These are phyloP conservation scores for Dallia pectoralis DNA, from an alignment of 2,797 vertebrate genomes.

Conservation along the genomic window DNA sequence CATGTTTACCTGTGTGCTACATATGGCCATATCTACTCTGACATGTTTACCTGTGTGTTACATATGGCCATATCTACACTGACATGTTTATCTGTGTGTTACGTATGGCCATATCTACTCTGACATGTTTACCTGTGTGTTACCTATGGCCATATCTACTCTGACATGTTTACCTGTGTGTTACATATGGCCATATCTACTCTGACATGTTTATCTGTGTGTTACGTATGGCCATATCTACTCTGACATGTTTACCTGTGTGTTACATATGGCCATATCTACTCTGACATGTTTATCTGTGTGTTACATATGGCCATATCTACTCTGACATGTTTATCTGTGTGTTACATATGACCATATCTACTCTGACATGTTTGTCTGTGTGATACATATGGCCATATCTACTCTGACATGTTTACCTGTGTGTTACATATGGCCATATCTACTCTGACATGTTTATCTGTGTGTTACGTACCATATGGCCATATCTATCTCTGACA, in stretches of 20 bases:
- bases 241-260: constrained; percentile 44
- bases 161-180: constrained; percentile 44
- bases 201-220: constrained; percentile 53
- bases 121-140: constrained; percentile 44
- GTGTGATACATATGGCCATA: constrained; percentile 34
- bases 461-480: constrained; percentile 24
- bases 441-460: constrained; percentile 57
- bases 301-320: constrained; percentile 37
- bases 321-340: constrained; percentile 53
- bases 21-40: constrained; percentile 42
- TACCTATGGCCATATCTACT: constrained; percentile 37
- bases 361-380: constrained; percentile 52
- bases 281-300: constrained; percentile 53
- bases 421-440: constrained; percentile 28
- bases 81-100: constrained; percentile 52
- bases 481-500: constrained; percentile 47
- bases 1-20: constrained; percentile 38
- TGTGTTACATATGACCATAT: constrained; percentile 38
- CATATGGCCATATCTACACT: constrained; percentile 39
- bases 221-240: constrained; percentile 37
- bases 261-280: constrained; percentile 37
- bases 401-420: constrained; percentile 46
- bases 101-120: constrained; percentile 37
- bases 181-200: constrained; percentile 37
- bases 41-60: constrained; percentile 40